These are phyloP conservation scores for Bolborhynchus lineola DNA, from an alignment of 2,113 vertebrate genomes.

Conservation along the genomic window DNA sequence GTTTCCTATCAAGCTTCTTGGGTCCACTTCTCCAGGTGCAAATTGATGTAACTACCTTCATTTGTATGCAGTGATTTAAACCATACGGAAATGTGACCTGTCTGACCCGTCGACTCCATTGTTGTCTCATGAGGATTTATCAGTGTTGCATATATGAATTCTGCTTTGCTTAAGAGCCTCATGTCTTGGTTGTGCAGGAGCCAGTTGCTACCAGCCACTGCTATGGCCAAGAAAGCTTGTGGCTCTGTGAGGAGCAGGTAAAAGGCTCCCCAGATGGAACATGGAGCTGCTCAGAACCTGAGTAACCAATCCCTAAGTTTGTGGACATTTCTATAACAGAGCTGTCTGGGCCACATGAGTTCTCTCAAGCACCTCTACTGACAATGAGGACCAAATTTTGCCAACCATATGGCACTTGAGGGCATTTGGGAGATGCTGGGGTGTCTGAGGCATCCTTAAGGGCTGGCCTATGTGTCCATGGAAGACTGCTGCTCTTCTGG, in stretches of 20 bases:
- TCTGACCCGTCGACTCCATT: rapidly evolving
- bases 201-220: background rate
- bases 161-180: background rate
- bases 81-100: background rate
- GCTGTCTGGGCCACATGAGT: background rate
- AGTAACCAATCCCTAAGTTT: background rate
- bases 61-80: background rate
- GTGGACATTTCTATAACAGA: rapidly evolving
- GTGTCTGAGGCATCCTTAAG: background rate
- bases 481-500: background rate
- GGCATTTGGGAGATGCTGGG: background rate
- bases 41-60: background rate
- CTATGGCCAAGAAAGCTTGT: background rate
- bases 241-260: background rate
- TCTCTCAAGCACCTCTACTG: background rate
- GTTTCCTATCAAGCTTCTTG: background rate
- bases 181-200: background rate
- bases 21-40: background rate
- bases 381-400: background rate
- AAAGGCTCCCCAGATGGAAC: background rate
- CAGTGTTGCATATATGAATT: background rate
- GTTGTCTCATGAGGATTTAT: background rate
- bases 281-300: background rate
- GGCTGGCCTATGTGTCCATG: background rate
- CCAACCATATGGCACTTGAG: background rate